A percentile compares a stretch with the other conserved stretches of the same genome.
Evolutionary conservation across 2,888 invertebrate genomes (phyloP).

Genomic region (Panorpa germanica): DNA sequence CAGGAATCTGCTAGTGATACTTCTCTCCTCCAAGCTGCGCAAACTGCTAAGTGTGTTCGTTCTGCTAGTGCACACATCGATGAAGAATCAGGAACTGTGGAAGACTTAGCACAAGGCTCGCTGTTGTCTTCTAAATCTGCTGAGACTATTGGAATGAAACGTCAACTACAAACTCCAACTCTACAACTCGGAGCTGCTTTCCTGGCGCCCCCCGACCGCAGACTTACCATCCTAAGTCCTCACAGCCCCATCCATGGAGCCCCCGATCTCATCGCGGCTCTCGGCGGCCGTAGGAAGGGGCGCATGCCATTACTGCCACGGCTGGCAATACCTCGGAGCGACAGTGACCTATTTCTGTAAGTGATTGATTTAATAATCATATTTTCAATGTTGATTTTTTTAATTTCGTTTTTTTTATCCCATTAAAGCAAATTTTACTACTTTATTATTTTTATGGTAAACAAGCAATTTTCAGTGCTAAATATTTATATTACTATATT

Average conservation of each 20-base stretch:
- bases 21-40: too few species aligned
- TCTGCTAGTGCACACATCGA: conserved; percentile 25
- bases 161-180: conserved; percentile 11
- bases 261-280: conserved; percentile 35
- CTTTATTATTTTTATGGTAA: too few species aligned
- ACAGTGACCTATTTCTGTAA: conserved; percentile 24
- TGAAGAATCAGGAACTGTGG: conserved; percentile 14
- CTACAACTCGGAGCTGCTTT: conserved; percentile 23
- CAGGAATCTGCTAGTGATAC: too few species aligned
- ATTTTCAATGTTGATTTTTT: too few species aligned
- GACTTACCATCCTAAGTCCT: conserved; percentile 61
- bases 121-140: conserved; percentile 25
- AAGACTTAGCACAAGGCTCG: conserved; percentile 15
- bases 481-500: too few species aligned
- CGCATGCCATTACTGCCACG: conserved; percentile 23
- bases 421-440: too few species aligned
- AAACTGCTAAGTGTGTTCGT: conserved; percentile 20
- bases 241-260: conserved; percentile 53
- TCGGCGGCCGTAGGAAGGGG: conserved; percentile 21
- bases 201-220: conserved; percentile 27
- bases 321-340: conserved; percentile 24
- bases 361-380: conserved; percentile 13
- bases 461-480: too few species aligned
- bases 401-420: too few species aligned
- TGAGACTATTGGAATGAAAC: conserved; percentile 20